Conservation (phyloP, 2,113 vertebrate species). For the Colinus virginianus region DNA sequence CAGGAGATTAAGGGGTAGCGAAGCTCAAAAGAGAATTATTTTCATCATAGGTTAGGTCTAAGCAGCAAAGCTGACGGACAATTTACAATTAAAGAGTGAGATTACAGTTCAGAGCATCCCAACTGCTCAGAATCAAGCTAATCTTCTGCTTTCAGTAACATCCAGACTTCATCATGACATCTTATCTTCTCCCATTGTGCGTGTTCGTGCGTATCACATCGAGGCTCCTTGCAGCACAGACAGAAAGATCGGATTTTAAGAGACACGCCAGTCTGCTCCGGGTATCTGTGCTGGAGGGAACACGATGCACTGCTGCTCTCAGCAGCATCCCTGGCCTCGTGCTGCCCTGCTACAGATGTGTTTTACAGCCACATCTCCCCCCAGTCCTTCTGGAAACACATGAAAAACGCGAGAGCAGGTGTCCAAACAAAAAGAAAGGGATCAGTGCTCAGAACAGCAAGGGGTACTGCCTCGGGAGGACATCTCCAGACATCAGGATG, state of each 20-base stretch:
- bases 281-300: neutral
- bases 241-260: neutral
- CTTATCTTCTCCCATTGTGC: neutral
- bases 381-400: neutral
- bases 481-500: neutral
- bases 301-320: neutral
- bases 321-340: neutral
- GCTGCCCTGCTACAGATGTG: neutral
- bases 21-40: neutral
- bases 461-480: neutral
- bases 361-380: neutral
- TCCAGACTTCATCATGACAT: neutral
- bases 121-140: constrained; percentile 23
- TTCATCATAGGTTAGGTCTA: constrained; percentile 1
- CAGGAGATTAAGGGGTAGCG: neutral
- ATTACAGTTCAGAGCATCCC: constrained; percentile 24
- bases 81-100: neutral
- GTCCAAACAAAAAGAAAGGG: neutral
- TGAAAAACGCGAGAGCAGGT: neutral
- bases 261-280: neutral
- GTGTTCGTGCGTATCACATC: neutral
- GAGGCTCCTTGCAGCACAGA: neutral
- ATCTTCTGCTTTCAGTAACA: constrained; percentile 24
- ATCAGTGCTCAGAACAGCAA: neutral
- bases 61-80: neutral